These are phyloP conservation scores for Andrena bucephala DNA, from an alignment of 2,888 invertebrate genomes.

Conservation along the genomic window DNA sequence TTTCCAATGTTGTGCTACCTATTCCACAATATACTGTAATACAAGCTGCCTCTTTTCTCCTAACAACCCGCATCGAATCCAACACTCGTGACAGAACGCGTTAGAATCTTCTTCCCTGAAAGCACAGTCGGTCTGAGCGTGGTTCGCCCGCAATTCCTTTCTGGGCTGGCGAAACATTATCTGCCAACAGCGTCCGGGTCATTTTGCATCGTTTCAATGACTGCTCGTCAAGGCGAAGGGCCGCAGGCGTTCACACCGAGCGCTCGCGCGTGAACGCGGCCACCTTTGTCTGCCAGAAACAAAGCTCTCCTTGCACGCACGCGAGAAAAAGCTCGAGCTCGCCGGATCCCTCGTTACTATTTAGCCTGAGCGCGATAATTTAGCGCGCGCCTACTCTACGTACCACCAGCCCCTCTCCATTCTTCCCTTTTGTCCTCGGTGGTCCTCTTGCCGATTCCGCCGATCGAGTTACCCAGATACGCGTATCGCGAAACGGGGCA, in stretches of 20 bases:
- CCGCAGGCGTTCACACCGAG: constrained; percentile 52
- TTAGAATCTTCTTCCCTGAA: neutral
- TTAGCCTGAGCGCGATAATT: constrained; percentile 64
- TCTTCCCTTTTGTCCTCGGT: constrained; percentile 29
- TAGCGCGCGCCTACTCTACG: constrained; percentile 34
- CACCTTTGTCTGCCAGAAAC: constrained; percentile 61
- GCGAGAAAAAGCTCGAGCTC: constrained; percentile 30
- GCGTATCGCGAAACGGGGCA: constrained; percentile 1
- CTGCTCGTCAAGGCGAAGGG: constrained; percentile 50
- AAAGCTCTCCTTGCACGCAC: constrained; percentile 55
- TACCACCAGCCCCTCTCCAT: constrained; percentile 8
- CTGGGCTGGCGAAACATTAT: constrained; percentile 39
- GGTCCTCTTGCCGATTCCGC: constrained; percentile 28
- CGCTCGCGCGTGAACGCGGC: constrained; percentile 39
- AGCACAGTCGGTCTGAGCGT: neutral
- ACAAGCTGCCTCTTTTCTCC: no score
- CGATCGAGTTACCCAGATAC: constrained; percentile 65
- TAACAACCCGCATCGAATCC: neutral
- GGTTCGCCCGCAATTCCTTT: constrained; percentile 11
- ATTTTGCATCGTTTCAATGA: constrained; percentile 60
- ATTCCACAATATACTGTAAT: no score
- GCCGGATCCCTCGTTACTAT: constrained; percentile 62
- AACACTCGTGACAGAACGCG: neutral
- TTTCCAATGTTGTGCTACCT: no score
- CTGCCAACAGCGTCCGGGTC: constrained; percentile 50